phyloP scores from a whole-genome alignment of 2,797 vertebrate genomes.

The Hafferia zeledoni region DNA sequence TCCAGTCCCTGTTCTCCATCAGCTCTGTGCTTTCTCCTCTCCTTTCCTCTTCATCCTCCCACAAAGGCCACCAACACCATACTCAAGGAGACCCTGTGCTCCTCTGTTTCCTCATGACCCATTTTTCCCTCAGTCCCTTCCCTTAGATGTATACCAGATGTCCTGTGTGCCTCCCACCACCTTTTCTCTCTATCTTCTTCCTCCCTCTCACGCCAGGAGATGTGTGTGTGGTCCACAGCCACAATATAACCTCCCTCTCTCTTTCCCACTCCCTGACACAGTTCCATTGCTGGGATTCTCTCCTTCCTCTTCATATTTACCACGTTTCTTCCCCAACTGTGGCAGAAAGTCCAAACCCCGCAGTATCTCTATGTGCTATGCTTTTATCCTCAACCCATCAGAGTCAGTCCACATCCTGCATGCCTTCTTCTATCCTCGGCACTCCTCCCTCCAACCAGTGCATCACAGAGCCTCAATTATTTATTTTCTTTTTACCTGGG shows the following conservation, averaged over 20 bases:
- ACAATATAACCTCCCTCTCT: neutral
- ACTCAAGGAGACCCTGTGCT: rapidly evolving
- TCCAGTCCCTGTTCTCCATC: neutral
- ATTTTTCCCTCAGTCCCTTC: neutral
- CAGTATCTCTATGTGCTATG: neutral
- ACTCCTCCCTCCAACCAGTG: neutral
- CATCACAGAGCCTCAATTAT: neutral
- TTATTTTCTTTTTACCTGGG: neutral
- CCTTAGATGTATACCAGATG: neutral
- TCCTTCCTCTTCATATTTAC: neutral
- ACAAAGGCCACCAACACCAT: neutral
- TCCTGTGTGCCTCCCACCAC: neutral
- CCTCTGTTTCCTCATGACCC: neutral
- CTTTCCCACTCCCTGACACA: neutral
- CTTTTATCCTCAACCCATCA: neutral
- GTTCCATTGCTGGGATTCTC: neutral
- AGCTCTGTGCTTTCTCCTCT: neutral
- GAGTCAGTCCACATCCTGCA: neutral
- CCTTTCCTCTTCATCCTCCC: neutral
- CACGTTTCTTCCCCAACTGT: neutral
- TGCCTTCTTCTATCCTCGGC: neutral
- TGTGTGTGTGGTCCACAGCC: neutral
- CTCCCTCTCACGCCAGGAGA: neutral
- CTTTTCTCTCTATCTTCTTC: neutral
- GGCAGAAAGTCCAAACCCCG: neutral